Evolutionary conservation across 2,797 vertebrate species (phyloP), one percentile per base, ranked within the genome.

Genomic region (Pantherophis alleghaniensis): DNA sequence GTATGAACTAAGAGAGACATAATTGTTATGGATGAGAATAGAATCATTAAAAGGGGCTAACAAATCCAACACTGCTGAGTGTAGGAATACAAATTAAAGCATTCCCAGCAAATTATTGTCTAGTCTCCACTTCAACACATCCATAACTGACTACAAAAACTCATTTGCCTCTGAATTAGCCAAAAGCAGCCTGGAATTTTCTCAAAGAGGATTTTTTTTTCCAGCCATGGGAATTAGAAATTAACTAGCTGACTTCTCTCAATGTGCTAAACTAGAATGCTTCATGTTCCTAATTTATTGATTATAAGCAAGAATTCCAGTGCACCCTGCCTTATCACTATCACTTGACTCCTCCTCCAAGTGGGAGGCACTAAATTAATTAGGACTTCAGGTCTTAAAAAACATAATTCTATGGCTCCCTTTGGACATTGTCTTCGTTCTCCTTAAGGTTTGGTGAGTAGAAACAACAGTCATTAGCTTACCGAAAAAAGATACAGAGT

Each of bases 401-500:
- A 83, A 10, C 79, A 83, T 83, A 83, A 47, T 83, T 24, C 22
- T 83, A 47, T 83, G 79, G 79, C 22, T 83, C 79, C 13, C 0
- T 47, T 10, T 83, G 4, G 42, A 83, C 9, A 42, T 24, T 22
- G 79, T 22, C 42, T 83, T 47, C 22, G 0, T 5, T 83, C 32
- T 57, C 6, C 56, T 14, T 87, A 74, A 37, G 66, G 2, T 60
- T 74, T 83, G 86, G 28, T 91, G 42, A 60, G n/a, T 57, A 18
- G 14, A 14, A 26, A 55, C 79, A 91, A 37, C 55, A 79, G 26
- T n/a, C 28, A 18, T 83, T 91, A 28, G 7, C 13, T 79, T 90
- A 83, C 87, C 83, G 47, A 96, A 94, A 86, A 89, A 89, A 94
- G 91, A 60, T 83, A n/a, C 86, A 90, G 22, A n/a, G 90, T 20